Evolutionary conservation across 2,888 invertebrate species (phyloP).

Genomic region (Chymomyza caudatula): DNA sequence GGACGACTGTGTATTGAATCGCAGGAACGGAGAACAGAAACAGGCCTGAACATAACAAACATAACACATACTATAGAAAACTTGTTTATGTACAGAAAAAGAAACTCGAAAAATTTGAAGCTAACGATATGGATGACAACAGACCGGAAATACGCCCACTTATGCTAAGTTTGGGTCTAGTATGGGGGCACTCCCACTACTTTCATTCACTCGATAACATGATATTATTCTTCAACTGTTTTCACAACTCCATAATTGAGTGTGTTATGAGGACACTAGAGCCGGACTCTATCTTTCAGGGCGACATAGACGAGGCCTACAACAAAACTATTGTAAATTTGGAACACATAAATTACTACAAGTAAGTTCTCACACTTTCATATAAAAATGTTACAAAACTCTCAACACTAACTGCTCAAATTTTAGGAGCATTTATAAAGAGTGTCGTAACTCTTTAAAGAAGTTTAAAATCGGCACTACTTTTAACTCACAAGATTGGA

Average conservation of each 20-base stretch:
- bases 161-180: conserved; percentile 87
- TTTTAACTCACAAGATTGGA: conserved; percentile 83
- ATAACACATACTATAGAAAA: background rate
- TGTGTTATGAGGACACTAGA: conserved; percentile 86
- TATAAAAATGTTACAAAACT: background rate
- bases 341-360: conserved; percentile 80
- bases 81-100: conserved; percentile 65
- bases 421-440: conserved; percentile 78
- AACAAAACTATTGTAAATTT: conserved; percentile 81
- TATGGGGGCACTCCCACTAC: conserved; percentile 91
- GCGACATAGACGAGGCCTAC: conserved; percentile 87
- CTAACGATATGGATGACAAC: conserved; percentile 83
- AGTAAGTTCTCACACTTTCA: conserved; percentile 76
- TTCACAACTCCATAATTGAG: conserved; percentile 89
- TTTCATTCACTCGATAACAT: conserved; percentile 84
- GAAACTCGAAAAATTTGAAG: conserved; percentile 86
- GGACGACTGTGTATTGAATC: too few relatives aligned
- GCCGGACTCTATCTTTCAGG: conserved; percentile 89
- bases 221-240: conserved; percentile 86
- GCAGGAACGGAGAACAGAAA: too few relatives aligned
- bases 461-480: conserved; percentile 67
- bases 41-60: too few relatives aligned
- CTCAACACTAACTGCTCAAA: background rate
- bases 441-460: conserved; percentile 78
- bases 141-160: conserved; percentile 82